Evolutionary conservation across 2,113 vertebrate genomes (phyloP).

Genomic region (Nycticryphes semicollaris): DNA sequence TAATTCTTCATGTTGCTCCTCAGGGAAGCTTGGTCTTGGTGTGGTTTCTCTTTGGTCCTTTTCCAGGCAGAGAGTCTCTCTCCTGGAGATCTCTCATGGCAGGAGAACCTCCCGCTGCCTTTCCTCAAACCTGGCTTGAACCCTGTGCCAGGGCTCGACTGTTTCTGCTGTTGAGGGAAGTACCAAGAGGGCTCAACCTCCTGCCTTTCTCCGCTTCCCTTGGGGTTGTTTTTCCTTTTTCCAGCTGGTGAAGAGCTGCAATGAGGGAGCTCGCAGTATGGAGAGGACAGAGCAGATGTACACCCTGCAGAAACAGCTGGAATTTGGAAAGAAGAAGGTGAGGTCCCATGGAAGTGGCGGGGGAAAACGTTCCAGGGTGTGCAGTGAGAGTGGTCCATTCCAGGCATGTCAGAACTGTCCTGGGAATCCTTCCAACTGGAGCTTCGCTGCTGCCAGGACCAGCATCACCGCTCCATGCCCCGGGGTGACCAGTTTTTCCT

Average conservation of each 20-base stretch:
- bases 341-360: neutral
- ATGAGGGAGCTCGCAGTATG: conserved; percentile 91
- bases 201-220: accelerated
- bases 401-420: accelerated
- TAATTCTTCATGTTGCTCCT: neutral
- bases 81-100: neutral
- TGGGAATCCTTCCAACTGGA: neutral
- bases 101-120: neutral
- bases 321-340: conserved; percentile 96
- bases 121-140: neutral
- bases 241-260: conserved; percentile 90
- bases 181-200: neutral
- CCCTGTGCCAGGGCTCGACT: neutral
- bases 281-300: conserved; percentile 95
- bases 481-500: accelerated
- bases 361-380: neutral
- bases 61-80: neutral
- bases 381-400: neutral
- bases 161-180: neutral
- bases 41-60: neutral
- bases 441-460: neutral
- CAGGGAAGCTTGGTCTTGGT: neutral
- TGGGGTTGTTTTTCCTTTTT: neutral
- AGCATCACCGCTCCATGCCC: accelerated
- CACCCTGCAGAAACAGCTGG: conserved; percentile 92